Conservation (phyloP, 2,888 invertebrate genomes). For the Mystacides longicornis region DNA sequence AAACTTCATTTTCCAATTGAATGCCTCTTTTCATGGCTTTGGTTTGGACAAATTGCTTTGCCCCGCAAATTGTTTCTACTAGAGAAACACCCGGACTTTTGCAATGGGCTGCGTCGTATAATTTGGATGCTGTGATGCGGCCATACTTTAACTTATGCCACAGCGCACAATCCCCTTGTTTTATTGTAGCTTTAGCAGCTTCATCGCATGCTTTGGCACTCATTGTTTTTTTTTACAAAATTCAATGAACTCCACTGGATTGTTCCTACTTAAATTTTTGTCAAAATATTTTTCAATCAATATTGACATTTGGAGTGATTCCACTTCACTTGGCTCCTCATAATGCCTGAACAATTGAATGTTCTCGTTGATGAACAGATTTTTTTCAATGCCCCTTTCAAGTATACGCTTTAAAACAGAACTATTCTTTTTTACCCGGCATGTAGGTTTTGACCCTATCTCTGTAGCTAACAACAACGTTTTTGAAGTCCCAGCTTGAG, state of each 20-base stretch:
- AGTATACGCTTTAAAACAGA: too few species aligned
- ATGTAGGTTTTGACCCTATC: too few species aligned
- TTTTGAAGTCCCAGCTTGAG: too few species aligned
- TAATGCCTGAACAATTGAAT: not conserved
- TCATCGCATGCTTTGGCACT: too few species aligned
- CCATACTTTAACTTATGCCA: not conserved
- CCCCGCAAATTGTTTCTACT: not conserved
- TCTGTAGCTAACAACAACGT: too few species aligned
- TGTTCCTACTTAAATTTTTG: not conserved
- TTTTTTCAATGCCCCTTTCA: too few species aligned
- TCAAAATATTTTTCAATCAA: not conserved
- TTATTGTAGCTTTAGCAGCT: too few species aligned
- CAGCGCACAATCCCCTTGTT: not conserved
- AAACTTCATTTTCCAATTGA: not conserved
- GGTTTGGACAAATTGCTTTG: not conserved
- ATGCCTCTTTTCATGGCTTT: not conserved
- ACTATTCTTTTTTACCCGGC: too few species aligned
- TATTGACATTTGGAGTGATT: not conserved
- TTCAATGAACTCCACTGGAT: too few species aligned
- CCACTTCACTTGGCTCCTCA: not conserved
- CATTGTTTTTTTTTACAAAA: too few species aligned
- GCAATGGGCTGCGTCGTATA: not conserved
- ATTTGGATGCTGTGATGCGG: slow-evolving; percentile 1
- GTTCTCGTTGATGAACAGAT: too few species aligned
- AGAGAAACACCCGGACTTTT: not conserved